Conservation (phyloP, 2,113 vertebrate genomes). For the Gasterosteus aculeatus region DNA sequence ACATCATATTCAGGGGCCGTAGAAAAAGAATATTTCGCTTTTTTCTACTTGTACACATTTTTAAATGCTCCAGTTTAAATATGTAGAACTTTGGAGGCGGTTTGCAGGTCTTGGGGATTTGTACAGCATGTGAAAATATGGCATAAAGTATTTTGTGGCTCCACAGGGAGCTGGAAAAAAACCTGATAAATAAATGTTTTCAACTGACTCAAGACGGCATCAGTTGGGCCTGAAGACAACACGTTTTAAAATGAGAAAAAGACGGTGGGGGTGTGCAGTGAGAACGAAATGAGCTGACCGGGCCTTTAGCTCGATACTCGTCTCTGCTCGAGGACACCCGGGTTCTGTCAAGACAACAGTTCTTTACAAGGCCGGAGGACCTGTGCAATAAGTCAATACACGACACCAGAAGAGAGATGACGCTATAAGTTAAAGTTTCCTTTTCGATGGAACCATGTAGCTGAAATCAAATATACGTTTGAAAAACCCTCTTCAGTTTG, state of each 20-base stretch:
- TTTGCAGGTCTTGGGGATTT: constrained; percentile 1
- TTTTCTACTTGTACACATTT: not conserved
- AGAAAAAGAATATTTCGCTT: not conserved
- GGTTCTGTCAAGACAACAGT: not conserved
- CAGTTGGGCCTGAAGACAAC: not conserved
- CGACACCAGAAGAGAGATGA: not conserved
- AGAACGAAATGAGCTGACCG: not conserved
- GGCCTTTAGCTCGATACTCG: not conserved
- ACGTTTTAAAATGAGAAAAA: not conserved
- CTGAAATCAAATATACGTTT: not conserved
- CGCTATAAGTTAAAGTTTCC: not conserved
- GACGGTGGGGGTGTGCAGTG: not conserved
- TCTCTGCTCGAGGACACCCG: not conserved
- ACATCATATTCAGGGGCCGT: constrained; percentile 11
- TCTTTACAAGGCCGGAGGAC: not conserved
- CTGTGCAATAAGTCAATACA: not conserved
- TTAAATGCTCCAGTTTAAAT: not conserved
- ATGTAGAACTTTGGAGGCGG: not conserved
- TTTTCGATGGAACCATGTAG: not conserved
- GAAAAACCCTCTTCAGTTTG: not conserved
- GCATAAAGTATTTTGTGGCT: not conserved
- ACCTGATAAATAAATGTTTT: constrained; percentile 1
- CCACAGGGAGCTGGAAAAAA: not conserved
- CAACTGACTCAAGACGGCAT: not conserved
- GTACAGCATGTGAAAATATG: not conserved